A percentile compares a stretch with the other conserved stretches of the same genome.
These are phyloP conservation scores for Mus spretus DNA, from an alignment of 2,797 vertebrate genomes.

Conservation along the genomic window DNA sequence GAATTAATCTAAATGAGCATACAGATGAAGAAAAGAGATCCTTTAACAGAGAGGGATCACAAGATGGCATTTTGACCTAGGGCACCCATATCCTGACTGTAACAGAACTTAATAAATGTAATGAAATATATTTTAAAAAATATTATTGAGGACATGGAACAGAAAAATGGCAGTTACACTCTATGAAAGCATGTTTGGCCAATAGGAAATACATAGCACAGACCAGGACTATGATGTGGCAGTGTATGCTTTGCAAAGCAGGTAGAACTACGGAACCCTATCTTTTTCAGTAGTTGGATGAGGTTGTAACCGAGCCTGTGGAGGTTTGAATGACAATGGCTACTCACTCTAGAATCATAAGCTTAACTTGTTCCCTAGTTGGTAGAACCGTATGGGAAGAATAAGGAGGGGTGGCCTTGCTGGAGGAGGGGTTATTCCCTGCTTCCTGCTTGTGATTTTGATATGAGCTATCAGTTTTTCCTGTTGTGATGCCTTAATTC, in stretches of 20 bases:
- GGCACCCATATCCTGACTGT: background rate
- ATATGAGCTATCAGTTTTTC: background rate
- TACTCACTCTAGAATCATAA: background rate
- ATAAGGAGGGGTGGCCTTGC: background rate
- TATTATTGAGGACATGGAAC: background rate
- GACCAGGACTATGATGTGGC: background rate
- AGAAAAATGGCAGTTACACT: background rate
- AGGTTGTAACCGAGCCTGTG: background rate
- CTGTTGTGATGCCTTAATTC: background rate
- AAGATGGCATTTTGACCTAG: background rate
- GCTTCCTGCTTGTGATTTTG: background rate
- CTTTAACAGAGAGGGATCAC: background rate
- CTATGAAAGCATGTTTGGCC: background rate
- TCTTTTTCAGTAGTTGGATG: background rate
- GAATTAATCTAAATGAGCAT: background rate
- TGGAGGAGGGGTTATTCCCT: background rate
- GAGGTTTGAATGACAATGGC: background rate
- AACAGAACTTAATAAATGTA: conserved; percentile 10
- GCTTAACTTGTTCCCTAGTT: background rate
- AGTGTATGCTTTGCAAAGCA: background rate
- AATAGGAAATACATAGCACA: background rate
- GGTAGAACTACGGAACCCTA: background rate
- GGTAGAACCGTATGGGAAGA: background rate
- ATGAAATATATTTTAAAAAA: conserved; percentile 15
- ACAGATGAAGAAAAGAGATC: background rate